Conservation (phyloP, 2,888 invertebrate species). For the Drosophila anomalata region DNA sequence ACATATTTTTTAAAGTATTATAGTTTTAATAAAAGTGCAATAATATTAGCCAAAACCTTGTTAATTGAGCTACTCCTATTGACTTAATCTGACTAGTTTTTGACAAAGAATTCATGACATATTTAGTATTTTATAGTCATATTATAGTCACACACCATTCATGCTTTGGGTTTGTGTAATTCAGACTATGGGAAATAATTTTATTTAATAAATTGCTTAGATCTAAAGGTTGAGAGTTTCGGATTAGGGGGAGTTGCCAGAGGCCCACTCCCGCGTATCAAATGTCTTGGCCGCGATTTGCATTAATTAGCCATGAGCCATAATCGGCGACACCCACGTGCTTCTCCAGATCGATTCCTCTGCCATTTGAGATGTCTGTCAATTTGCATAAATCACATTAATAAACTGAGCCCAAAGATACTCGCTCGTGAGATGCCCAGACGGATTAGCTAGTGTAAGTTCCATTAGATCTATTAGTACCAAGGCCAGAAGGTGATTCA, state of each 20-base stretch:
- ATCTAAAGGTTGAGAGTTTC: background rate
- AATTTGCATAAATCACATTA: conserved; percentile 63
- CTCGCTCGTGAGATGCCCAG: conserved; percentile 51
- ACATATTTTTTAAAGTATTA: background rate
- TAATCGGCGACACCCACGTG: conserved; percentile 42
- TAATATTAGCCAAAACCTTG: too few species aligned
- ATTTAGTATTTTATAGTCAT: too few species aligned
- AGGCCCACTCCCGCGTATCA: conserved; percentile 34
- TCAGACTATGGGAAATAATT: conserved; percentile 9
- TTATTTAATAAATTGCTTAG: background rate
- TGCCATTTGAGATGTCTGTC: conserved; percentile 45
- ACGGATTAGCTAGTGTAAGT: conserved; percentile 58
- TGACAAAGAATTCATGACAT: too few species aligned
- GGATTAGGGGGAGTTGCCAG: conserved; percentile 21
- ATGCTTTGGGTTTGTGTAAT: background rate
- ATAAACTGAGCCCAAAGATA: conserved; percentile 36
- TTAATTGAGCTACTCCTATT: too few species aligned
- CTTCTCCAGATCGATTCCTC: conserved; percentile 49
- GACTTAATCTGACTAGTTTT: too few species aligned
- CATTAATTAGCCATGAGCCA: conserved; percentile 49
- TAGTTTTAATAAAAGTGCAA: too few species aligned
- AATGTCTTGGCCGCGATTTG: conserved; percentile 40
- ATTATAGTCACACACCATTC: too few species aligned
- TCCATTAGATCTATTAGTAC: conserved; percentile 4
- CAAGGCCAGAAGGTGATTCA: conserved; percentile 31